Base-by-base conservation (phyloP, 2,113 vertebrate genomes). In the Spermophilus dauricus region DNA sequence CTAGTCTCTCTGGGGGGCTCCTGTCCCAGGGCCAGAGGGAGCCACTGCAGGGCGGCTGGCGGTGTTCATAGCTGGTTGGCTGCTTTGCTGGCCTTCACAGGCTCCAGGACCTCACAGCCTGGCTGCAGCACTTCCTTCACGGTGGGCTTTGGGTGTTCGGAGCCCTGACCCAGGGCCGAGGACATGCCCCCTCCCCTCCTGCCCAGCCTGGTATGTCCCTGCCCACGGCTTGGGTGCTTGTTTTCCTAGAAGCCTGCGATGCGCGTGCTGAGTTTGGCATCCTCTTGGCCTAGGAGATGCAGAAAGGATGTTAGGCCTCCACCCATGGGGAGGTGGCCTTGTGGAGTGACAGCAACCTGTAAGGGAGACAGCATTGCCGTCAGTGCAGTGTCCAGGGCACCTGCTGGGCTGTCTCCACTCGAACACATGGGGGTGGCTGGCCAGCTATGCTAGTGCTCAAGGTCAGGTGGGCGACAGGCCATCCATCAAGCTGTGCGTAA, bases 261-360 rank as follows among this genome's bases (percentile, higher is more conserved):
- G 37, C 5, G 67, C 67, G 42, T 77, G 72, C 88, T 83, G 88
- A 48, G 34, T 78, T 70, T 92, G 96, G 93, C 72, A n/a, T 78
- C 84, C 86, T 48, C 8, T 87, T 16, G 1, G 53, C 53, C 93
- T 72, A 3, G 51, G 39, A 91, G 69, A 85, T 93, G 73, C 83
- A 37, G 70, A 94, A 87, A 89, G 89, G 45, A 83, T 89, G 75
- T 34, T 61, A 67, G 83, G 91, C n/a, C 67, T 94, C 69, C 56
- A 91, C 84, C 37, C 48, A 0, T 17, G 0, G 1, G 53, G 83
- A 42, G 88, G 22, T 75, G 93, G 82, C 89, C 93, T 97, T 97
- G 86, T 39, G 28, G 20, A 77, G 86, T 58, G 93, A 97, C 91
- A 95, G 73, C 20, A 3, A 39, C 18, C 48, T 63, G 91, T 88